Conservation (phyloP, 2,888 invertebrate genomes). For the Limnephilus lunatus region DNA sequence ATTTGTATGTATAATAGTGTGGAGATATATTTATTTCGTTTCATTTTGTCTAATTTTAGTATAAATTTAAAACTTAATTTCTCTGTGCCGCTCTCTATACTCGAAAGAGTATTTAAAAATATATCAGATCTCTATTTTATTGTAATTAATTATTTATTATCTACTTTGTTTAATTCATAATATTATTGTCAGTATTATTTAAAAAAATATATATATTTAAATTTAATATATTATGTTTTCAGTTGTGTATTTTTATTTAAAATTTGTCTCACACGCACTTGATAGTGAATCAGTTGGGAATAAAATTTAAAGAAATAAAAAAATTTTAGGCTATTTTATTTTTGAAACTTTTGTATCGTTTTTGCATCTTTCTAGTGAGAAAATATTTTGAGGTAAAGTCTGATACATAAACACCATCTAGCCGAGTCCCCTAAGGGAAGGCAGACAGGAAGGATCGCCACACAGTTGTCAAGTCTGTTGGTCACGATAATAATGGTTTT, state of each 20-base stretch:
- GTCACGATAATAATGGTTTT: conserved; percentile 33
- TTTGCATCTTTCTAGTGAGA: conserved; percentile 14
- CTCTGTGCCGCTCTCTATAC: background rate
- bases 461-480: conserved; percentile 8
- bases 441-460: background rate
- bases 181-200: background rate
- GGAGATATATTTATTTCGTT: background rate
- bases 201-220: too few relatives aligned
- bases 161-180: background rate
- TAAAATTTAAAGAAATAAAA: background rate
- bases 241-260: background rate
- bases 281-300: background rate
- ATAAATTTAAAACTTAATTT: background rate
- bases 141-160: background rate
- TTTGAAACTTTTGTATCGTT: background rate
- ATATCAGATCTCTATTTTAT: background rate
- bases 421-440: background rate
- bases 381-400: conserved; percentile 53
- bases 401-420: conserved; percentile 17
- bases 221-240: too few relatives aligned
- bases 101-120: background rate
- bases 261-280: background rate
- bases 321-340: background rate
- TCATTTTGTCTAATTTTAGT: background rate
- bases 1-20: background rate